These are phyloP conservation scores for Bungarus multicinctus DNA, from an alignment of 2,113 vertebrate species.

Conservation along the genomic window DNA sequence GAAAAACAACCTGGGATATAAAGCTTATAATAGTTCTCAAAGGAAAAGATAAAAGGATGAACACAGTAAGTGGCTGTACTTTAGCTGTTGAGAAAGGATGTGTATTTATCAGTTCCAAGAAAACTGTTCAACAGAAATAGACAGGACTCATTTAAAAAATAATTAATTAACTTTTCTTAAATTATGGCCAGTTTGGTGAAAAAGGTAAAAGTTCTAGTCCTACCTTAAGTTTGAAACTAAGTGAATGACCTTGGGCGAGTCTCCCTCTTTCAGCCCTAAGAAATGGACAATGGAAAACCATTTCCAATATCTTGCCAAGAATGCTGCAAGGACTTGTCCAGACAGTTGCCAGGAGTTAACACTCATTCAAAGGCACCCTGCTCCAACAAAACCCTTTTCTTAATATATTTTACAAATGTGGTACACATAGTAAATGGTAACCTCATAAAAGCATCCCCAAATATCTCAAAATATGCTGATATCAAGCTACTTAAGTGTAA, in stretches of 20 bases:
- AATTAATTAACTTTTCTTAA: neutral
- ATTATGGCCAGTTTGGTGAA: neutral
- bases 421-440: neutral
- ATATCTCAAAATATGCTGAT: neutral
- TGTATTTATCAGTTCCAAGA: neutral
- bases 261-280: neutral
- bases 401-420: neutral
- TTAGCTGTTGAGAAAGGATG: neutral
- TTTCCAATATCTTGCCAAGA: neutral
- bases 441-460: neutral
- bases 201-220: neutral
- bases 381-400: neutral
- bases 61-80: neutral
- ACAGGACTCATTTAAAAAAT: neutral
- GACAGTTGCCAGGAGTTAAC: neutral
- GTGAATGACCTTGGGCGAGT: neutral
- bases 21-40: neutral
- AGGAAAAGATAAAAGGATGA: neutral
- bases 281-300: neutral
- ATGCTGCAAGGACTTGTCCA: neutral
- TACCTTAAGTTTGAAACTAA: neutral
- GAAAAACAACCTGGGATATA: neutral
- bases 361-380: neutral
- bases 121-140: neutral
- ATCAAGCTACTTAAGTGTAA: neutral